These are phyloP conservation scores for Aeoliscus strigatus DNA, from an alignment of 2,797 vertebrate genomes.

Conservation along the genomic window DNA sequence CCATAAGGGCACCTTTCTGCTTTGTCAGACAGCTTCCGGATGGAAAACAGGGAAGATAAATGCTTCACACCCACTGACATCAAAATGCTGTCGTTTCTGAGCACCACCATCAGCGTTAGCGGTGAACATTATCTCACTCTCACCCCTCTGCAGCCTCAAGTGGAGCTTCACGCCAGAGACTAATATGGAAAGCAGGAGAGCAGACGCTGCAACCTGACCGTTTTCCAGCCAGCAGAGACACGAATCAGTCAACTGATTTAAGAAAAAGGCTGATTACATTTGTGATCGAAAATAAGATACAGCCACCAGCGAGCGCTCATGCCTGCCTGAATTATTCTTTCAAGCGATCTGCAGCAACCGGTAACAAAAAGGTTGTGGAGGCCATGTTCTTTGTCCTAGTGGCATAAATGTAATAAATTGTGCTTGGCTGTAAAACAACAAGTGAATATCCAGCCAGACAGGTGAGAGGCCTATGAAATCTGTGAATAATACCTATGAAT, in stretches of 20 bases:
- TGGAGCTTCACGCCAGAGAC: too few species aligned
- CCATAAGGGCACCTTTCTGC: constrained; percentile 24
- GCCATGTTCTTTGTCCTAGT: constrained; percentile 20
- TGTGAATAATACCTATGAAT: constrained; percentile 44
- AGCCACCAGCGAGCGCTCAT: neutral
- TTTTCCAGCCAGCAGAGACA: constrained; percentile 5
- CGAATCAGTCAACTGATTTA: constrained; percentile 9
- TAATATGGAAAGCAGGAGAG: too few species aligned
- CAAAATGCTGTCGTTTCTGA: constrained; percentile 3
- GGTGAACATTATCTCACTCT: constrained; percentile 6
- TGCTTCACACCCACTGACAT: constrained; percentile 31
- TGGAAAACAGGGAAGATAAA: constrained; percentile 27
- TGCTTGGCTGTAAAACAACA: constrained; percentile 30
- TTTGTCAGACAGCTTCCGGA: constrained; percentile 30
- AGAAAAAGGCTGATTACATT: constrained; percentile 9
- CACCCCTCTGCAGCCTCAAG: too few species aligned
- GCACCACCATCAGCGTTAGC: constrained; percentile 21
- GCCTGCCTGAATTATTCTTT: constrained; percentile 6
- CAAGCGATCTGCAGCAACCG: constrained; percentile 1
- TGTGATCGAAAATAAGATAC: constrained; percentile 12
- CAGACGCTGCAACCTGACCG: constrained; percentile 13
- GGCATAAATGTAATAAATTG: constrained; percentile 37
- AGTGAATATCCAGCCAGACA: constrained; percentile 17
- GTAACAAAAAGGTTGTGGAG: constrained; percentile 15
- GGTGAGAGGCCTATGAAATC: constrained; percentile 29